Percentiles rank a stretch among this genome's conserved stretches.
Conservation (phyloP, 2,797 vertebrate species). For the Amblyopsis hoosieri region DNA sequence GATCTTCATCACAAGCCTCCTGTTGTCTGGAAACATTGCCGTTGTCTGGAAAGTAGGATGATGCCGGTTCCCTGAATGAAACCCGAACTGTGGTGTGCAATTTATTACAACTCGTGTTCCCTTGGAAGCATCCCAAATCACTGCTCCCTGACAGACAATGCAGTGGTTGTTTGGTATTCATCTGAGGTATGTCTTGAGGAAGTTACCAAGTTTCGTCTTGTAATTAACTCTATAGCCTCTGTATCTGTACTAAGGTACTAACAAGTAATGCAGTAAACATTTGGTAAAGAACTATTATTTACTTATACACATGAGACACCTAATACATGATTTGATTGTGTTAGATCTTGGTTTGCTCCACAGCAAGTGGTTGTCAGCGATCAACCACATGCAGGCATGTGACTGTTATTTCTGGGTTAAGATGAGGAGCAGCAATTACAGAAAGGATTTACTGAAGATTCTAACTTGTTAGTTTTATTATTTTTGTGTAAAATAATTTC, state of each 20-base stretch:
- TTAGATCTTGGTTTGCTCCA: not conserved
- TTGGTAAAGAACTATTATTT: no score
- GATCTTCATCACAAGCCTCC: no score
- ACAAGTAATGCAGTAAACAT: no score
- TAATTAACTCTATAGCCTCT: no score
- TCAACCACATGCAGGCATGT: not conserved
- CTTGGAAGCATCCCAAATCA: not conserved
- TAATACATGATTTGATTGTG: not conserved
- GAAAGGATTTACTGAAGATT: conserved; percentile 1
- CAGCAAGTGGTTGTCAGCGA: not conserved
- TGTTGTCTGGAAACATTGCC: no score
- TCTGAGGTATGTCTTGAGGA: not conserved
- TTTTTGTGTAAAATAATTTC: not conserved
- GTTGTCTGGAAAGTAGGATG: no score
- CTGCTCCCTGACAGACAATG: not conserved
- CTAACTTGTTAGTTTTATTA: not conserved
- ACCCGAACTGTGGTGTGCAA: not conserved
- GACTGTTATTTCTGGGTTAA: not conserved
- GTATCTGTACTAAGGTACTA: no score
- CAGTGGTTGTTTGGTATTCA: not conserved
- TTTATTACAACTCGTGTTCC: not conserved
- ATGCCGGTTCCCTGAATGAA: not conserved
- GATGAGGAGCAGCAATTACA: not conserved
- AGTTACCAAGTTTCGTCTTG: not conserved
- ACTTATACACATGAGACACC: not conserved